Percentiles rank a stretch among this genome's conserved stretches.
Conservation (phyloP, 1,140 invertebrate species). For the Hyphantria cunea region DNA sequence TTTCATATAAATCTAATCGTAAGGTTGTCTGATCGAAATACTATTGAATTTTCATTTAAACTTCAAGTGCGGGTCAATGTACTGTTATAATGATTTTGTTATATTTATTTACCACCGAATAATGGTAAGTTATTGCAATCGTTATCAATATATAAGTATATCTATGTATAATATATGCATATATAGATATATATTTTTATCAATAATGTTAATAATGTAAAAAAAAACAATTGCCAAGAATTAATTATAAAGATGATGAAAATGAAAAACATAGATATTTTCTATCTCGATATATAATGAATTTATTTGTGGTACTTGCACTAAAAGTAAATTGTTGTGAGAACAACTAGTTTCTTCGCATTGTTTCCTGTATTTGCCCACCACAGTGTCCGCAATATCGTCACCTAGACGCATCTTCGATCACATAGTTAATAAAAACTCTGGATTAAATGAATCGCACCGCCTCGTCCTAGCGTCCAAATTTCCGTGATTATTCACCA, state of each 20-base stretch:
- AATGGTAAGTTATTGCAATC: conserved; percentile 22
- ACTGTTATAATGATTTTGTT: conserved; percentile 18
- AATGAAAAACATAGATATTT: background rate
- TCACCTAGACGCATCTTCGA: conserved; percentile 71
- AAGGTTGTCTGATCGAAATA: conserved; percentile 56
- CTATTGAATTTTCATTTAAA: conserved; percentile 54
- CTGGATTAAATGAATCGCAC: conserved; percentile 73
- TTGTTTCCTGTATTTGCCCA: conserved; percentile 54
- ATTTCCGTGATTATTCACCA: conserved; percentile 79
- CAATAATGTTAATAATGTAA: background rate
- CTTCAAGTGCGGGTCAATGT: conserved; percentile 52
- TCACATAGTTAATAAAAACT: conserved; percentile 48
- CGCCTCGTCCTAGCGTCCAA: conserved; percentile 63
- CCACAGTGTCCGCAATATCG: conserved; percentile 39
- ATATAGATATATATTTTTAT: conserved; percentile 3
- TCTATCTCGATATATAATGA: conserved; percentile 19
- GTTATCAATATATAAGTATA: conserved; percentile 10
- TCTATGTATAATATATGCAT: conserved; percentile 12
- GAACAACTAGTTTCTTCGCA: conserved; percentile 23
- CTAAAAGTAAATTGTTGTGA: conserved; percentile 34
- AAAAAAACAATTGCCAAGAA: conserved; percentile 29
- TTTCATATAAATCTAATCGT: conserved; percentile 58
- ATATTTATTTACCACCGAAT: conserved; percentile 33
- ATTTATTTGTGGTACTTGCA: conserved; percentile 50
- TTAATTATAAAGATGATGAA: background rate